Conservation (phyloP, 2,797 vertebrate species). For the Acrossocheilus wenchowensis region DNA sequence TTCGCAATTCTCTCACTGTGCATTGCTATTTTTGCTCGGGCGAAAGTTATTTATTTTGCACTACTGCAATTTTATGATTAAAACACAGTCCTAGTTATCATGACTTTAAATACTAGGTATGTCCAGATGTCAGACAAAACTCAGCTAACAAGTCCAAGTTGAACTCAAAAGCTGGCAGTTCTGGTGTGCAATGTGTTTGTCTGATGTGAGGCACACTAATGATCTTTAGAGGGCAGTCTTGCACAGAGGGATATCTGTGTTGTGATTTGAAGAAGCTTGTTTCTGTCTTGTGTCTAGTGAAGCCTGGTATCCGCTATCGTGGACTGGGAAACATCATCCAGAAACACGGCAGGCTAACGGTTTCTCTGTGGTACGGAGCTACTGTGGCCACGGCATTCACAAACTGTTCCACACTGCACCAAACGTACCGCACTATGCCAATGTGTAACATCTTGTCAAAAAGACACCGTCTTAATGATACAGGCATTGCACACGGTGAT, state of each 20-base stretch:
- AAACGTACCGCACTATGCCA: conserved; percentile 97
- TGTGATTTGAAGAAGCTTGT: conserved; percentile 12
- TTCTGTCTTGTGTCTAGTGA: conserved; percentile 78
- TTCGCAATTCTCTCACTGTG: no score
- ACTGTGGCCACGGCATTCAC: conserved; percentile 97
- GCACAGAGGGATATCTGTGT: background rate
- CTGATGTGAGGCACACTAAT: background rate
- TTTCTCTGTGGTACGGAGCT: conserved; percentile 97
- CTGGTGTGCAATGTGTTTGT: background rate
- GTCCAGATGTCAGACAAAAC: no score
- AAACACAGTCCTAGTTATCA: background rate
- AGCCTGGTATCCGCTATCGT: conserved; percentile 93
- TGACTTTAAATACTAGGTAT: background rate
- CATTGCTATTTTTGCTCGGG: background rate
- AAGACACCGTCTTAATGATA: background rate
- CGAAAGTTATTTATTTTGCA: background rate
- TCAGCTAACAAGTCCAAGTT: background rate
- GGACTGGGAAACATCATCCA: conserved; percentile 98
- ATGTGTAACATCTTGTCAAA: conserved; percentile 77
- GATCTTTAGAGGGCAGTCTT: conserved; percentile 51
- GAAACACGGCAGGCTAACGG: conserved; percentile 94
- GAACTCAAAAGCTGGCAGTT: background rate
- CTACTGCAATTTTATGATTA: background rate
- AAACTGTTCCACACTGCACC: conserved; percentile 97
- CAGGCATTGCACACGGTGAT: background rate